phyloP scores from a whole-genome alignment of 2,888 invertebrate genomes.

The Drosophila neotestacea region DNA sequence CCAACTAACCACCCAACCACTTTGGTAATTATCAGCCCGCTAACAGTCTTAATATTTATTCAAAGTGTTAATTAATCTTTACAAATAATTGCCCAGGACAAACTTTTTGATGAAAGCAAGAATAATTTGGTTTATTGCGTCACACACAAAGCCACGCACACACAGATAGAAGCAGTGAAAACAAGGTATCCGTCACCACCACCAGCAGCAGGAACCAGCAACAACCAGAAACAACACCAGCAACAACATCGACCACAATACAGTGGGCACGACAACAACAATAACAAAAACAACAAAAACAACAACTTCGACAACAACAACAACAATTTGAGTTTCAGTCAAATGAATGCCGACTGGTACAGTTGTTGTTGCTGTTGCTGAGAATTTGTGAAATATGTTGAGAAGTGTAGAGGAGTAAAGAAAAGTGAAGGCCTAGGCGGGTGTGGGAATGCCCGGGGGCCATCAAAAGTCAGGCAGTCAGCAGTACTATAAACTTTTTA shows the following conservation, averaged over 20 bases:
- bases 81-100: constrained; percentile 75
- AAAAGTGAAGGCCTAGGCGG: constrained; percentile 5
- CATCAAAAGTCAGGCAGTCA: constrained; percentile 78
- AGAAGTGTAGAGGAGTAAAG: constrained; percentile 24
- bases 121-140: constrained; percentile 76
- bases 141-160: constrained; percentile 29
- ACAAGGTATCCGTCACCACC: constrained; percentile 51
- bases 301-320: constrained; percentile 18
- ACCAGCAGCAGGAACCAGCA: constrained; percentile 25
- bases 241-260: constrained; percentile 52
- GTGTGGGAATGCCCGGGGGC: constrained; percentile 21
- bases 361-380: constrained; percentile 40
- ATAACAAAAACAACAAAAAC: constrained; percentile 13
- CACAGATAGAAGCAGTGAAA: constrained; percentile 3
- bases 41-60: constrained; percentile 76
- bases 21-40: constrained; percentile 68
- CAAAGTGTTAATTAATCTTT: constrained; percentile 80
- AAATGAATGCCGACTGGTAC: constrained; percentile 61
- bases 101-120: constrained; percentile 78
- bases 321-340: constrained; percentile 38
- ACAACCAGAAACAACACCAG: constrained; percentile 17
- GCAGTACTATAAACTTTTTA: constrained; percentile 79
- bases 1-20: constrained; percentile 22
- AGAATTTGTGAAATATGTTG: constrained; percentile 73
- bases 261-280: constrained; percentile 41